Percentiles rank a stretch among this genome's conserved stretches.
These are phyloP conservation scores for Dendrocincla tyrannina DNA, from an alignment of 2,797 vertebrate species.

Conservation along the genomic window DNA sequence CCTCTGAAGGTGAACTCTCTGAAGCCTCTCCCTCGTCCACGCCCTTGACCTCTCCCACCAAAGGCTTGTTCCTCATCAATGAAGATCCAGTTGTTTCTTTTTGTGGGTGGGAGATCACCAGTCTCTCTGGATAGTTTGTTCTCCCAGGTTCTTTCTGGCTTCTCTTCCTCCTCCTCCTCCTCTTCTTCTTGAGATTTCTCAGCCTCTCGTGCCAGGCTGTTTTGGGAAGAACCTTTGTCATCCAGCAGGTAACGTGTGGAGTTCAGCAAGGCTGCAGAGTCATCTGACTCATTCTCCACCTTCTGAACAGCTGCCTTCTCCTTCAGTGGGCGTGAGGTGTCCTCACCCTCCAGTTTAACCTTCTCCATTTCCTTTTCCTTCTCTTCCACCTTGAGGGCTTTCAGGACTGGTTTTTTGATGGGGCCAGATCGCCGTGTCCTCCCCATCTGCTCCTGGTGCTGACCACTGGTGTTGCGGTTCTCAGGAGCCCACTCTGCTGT, in stretches of 20 bases:
- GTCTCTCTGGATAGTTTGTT: slow-evolving; percentile 79
- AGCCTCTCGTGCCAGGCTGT: slow-evolving; percentile 58
- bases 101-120: slow-evolving; percentile 80
- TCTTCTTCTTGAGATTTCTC: slow-evolving; percentile 81
- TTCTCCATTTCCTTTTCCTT: slow-evolving; percentile 95
- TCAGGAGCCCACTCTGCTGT: slow-evolving; percentile 83
- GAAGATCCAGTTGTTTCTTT: slow-evolving; percentile 97
- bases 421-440: slow-evolving; percentile 90
- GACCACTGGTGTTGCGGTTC: slow-evolving; percentile 70
- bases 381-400: slow-evolving; percentile 97
- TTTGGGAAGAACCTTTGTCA: slow-evolving; percentile 77
- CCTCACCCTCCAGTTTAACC: slow-evolving; percentile 85
- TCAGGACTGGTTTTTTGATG: slow-evolving; percentile 97
- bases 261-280: slow-evolving; percentile 57
- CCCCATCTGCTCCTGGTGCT: slow-evolving; percentile 83
- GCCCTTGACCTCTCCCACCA: slow-evolving; percentile 84
- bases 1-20: slow-evolving; percentile 89
- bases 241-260: slow-evolving; percentile 57
- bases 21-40: slow-evolving; percentile 88
- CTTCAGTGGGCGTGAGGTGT: slow-evolving; percentile 63
- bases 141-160: slow-evolving; percentile 83
- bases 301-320: slow-evolving; percentile 76
- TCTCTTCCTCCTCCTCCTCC: slow-evolving; percentile 77
- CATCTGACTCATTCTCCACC: slow-evolving; percentile 22
- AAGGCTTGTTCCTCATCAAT: slow-evolving; percentile 98